Percentiles rank a stretch among this genome's conserved stretches.
Conservation (phyloP, 1,140 invertebrate genomes). For the Drosophila sulfurigaster region DNA sequence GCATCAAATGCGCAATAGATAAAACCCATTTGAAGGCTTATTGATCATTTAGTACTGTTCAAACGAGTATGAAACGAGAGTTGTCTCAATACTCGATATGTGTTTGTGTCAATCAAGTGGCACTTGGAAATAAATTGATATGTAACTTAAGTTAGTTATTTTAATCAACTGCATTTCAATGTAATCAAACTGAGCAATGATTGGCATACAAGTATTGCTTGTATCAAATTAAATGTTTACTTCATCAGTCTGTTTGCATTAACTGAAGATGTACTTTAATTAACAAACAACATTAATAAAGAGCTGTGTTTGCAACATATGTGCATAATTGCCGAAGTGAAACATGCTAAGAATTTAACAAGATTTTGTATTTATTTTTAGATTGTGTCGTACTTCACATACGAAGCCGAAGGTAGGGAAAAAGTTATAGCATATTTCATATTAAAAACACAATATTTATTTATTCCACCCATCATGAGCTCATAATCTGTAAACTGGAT, state of each 20-base stretch:
- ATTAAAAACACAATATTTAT: neutral
- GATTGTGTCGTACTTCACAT: too few relatives aligned
- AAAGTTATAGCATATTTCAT: too few relatives aligned
- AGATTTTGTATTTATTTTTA: neutral
- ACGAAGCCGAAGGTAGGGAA: too few relatives aligned
- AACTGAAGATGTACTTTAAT: neutral
- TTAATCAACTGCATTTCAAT: constrained; percentile 27
- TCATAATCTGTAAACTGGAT: neutral
- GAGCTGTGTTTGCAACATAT: neutral
- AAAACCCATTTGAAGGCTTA: constrained; percentile 31
- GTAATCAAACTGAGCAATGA: constrained; percentile 11
- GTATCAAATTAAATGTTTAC: neutral
- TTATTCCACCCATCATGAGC: neutral
- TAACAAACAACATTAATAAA: neutral
- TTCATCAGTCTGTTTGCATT: neutral
- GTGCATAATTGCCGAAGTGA: too few relatives aligned
- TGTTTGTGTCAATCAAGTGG: constrained; percentile 31
- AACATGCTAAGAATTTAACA: too few relatives aligned
- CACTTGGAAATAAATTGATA: constrained; percentile 38
- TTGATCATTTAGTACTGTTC: constrained; percentile 48
- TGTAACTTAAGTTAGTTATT: constrained; percentile 36
- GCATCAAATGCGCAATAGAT: constrained; percentile 16
- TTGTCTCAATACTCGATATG: neutral
- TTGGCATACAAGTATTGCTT: neutral
- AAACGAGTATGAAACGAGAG: constrained; percentile 2